A percentile compares a stretch with the other conserved stretches of the same genome.
These are phyloP conservation scores for Empis stercorea DNA, from an alignment of 2,888 invertebrate genomes.

Conservation along the genomic window DNA sequence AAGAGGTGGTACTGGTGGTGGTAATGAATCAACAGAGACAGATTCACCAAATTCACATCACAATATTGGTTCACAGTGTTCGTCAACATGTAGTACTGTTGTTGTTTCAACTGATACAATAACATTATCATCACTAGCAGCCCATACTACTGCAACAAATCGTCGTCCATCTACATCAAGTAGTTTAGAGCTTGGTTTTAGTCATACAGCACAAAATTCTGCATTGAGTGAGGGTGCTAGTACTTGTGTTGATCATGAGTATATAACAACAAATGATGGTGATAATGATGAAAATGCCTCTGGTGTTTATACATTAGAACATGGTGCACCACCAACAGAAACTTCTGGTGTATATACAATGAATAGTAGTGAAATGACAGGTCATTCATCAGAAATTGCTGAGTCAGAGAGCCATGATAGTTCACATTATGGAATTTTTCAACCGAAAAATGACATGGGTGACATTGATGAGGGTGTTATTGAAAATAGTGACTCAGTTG, in stretches of 20 bases:
- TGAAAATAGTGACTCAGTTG: slow-evolving; percentile 41
- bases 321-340: slow-evolving; percentile 59
- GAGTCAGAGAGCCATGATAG: slow-evolving; percentile 43
- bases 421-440: slow-evolving; percentile 45
- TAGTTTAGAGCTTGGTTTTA: slow-evolving; percentile 71
- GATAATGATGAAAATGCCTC: slow-evolving; percentile 40
- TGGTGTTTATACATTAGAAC: slow-evolving; percentile 45
- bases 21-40: slow-evolving; percentile 34
- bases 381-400: slow-evolving; percentile 43
- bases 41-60: slow-evolving; percentile 39
- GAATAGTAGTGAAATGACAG: slow-evolving; percentile 48
- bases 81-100: slow-evolving; percentile 78
- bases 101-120: slow-evolving; percentile 48
- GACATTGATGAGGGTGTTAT: slow-evolving; percentile 35
- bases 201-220: slow-evolving; percentile 78
- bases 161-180: slow-evolving; percentile 64
- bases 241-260: slow-evolving; percentile 53
- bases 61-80: slow-evolving; percentile 69
- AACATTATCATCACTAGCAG: slow-evolving; percentile 20
- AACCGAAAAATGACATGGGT: slow-evolving; percentile 39
- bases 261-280: slow-evolving; percentile 25
- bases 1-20: slow-evolving; percentile 9
- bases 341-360: slow-evolving; percentile 78
- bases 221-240: slow-evolving; percentile 58
- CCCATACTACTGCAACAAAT: slow-evolving; percentile 30